Conservation (phyloP, 2,113 vertebrate genomes). For the Nyctibius bracteatus region DNA sequence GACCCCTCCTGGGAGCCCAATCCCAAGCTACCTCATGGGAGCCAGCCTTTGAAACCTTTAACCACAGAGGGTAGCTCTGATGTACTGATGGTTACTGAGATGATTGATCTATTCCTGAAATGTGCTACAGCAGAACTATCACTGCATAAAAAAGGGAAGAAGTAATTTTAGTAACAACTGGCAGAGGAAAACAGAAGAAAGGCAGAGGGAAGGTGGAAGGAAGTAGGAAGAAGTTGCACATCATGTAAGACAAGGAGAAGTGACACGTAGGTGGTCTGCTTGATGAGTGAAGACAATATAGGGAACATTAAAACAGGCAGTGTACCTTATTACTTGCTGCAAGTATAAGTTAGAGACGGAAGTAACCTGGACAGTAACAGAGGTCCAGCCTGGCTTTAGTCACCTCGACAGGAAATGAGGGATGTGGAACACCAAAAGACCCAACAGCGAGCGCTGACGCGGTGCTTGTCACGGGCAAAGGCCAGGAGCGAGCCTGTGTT, state of each 20-base stretch:
- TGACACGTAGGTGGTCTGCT: background rate
- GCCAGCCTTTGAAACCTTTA: background rate
- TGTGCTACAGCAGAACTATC: background rate
- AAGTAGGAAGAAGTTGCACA: background rate
- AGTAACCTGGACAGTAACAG: background rate
- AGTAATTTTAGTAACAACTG: background rate
- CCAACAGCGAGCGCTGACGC: fast-evolving
- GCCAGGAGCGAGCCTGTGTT: background rate
- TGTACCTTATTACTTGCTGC: background rate
- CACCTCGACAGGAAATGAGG: fast-evolving
- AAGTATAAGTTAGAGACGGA: background rate
- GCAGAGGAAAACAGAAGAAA: background rate
- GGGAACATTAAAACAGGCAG: background rate
- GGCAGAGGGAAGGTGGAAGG: background rate
- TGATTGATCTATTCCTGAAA: background rate
- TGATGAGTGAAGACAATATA: background rate
- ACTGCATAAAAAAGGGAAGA: background rate
- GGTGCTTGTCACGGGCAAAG: background rate
- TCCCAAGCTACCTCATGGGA: background rate
- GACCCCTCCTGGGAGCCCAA: background rate
- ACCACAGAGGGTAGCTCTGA: background rate
- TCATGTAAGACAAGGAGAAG: background rate
- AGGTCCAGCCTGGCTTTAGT: background rate
- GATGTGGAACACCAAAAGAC: background rate
- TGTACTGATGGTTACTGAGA: background rate